phyloP scores from a whole-genome alignment of 2,888 invertebrate genomes.

The Calliopum simillimum region DNA sequence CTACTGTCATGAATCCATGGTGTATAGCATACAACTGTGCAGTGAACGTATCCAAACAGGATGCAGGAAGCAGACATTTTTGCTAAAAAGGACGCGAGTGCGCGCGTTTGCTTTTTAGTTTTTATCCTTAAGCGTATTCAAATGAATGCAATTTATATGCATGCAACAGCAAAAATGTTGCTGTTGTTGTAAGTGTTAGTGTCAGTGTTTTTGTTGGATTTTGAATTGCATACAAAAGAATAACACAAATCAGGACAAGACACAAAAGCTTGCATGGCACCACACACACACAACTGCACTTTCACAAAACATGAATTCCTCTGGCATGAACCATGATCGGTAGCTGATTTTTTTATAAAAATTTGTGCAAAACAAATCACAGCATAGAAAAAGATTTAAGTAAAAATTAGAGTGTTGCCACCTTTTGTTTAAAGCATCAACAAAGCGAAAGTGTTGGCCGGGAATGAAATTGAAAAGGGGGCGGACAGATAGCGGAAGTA shows the following conservation, averaged over 20 bases:
- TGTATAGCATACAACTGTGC: no score
- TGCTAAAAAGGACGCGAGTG: slow-evolving; percentile 1
- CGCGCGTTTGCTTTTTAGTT: slow-evolving; percentile 37
- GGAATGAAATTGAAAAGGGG: neutral
- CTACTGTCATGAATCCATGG: no score
- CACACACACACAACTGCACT: neutral
- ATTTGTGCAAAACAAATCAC: slow-evolving; percentile 20
- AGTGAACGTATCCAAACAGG: no score
- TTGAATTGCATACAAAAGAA: neutral
- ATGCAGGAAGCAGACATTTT: slow-evolving; percentile 31
- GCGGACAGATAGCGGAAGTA: neutral
- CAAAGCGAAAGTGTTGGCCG: no score
- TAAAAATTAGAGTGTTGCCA: no score
- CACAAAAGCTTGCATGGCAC: neutral
- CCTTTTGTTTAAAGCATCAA: neutral
- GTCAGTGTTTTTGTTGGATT: neutral
- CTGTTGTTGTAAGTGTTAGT: neutral
- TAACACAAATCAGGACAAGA: slow-evolving; percentile 22
- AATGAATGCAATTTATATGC: slow-evolving; percentile 53
- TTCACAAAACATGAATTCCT: no score
- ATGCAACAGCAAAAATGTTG: slow-evolving; percentile 32
- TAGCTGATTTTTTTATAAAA: no score
- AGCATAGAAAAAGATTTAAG: neutral
- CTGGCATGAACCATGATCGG: neutral
- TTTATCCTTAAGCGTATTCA: slow-evolving; percentile 49